Evolutionary conservation across 2,113 vertebrate species (phyloP).

Genomic region (Acrocephalus kingi): DNA sequence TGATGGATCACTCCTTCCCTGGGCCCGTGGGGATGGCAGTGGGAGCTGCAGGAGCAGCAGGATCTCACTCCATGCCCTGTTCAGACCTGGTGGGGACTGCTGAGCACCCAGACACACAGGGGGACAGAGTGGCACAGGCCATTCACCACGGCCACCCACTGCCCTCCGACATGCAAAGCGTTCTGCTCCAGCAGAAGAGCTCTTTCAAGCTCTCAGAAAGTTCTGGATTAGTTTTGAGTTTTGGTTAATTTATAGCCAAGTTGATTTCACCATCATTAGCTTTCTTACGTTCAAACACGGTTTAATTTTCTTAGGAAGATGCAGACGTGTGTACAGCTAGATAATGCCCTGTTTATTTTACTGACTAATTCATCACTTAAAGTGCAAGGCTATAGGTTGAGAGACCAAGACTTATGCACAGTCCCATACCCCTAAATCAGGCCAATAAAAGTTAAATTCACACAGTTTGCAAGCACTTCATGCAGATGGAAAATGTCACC

Average conservation of each 20-base stretch:
- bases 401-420: constrained; percentile 61
- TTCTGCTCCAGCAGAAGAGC: not conserved
- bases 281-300: not conserved
- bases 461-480: constrained; percentile 66
- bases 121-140: not conserved
- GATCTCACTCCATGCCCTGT: not conserved
- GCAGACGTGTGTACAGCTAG: constrained; percentile 57
- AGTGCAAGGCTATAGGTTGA: constrained; percentile 55
- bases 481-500: constrained; percentile 72
- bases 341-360: constrained; percentile 68
- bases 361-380: constrained; percentile 67
- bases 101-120: not conserved
- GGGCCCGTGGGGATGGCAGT: not conserved
- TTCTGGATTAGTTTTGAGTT: not conserved
- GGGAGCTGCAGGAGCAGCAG: fast-evolving
- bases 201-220: not conserved
- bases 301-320: constrained; percentile 61
- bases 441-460: constrained; percentile 66
- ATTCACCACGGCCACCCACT: fast-evolving
- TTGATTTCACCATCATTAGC: constrained; percentile 36
- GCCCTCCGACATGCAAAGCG: fast-evolving
- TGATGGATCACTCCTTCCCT: not conserved
- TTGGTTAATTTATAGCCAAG: constrained; percentile 5
- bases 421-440: constrained; percentile 66
- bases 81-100: too few relatives aligned